These are phyloP conservation scores for Caracal caracal DNA, from an alignment of 2,113 vertebrate genomes.

Conservation along the genomic window DNA sequence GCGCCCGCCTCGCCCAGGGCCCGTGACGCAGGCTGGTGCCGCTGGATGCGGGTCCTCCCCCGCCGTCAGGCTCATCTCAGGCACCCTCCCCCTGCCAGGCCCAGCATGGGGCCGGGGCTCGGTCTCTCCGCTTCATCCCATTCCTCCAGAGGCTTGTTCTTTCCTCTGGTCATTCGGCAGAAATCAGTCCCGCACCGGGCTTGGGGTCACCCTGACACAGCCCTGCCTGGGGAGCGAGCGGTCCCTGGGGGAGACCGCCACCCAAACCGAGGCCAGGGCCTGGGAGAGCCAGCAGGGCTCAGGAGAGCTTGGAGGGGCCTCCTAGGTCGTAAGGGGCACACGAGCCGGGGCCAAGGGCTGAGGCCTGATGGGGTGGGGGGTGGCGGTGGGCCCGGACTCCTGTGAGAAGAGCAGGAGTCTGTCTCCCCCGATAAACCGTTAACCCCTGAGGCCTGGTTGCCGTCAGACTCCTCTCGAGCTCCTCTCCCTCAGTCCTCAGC, in stretches of 20 bases:
- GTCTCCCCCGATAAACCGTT: neutral
- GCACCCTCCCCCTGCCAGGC: neutral
- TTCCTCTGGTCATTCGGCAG: accelerated
- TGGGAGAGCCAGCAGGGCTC: neutral
- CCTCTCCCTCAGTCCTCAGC: neutral
- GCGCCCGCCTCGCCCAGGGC: accelerated
- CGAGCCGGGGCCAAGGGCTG: neutral
- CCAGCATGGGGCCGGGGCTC: neutral
- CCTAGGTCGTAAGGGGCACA: neutral
- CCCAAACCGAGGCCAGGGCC: neutral
- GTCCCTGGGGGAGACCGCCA: neutral
- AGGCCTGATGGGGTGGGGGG: neutral
- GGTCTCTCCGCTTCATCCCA: neutral
- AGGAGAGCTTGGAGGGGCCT: neutral
- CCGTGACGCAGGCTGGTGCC: neutral
- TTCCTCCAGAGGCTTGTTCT: neutral
- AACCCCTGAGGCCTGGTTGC: neutral
- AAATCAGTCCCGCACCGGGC: accelerated
- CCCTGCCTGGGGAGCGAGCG: neutral
- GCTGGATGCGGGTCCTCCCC: neutral
- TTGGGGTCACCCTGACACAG: neutral
- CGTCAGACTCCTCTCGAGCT: neutral
- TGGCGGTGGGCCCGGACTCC: neutral
- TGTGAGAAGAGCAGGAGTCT: neutral
- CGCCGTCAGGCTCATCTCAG: accelerated